Percentiles rank a stretch among this genome's conserved stretches.
Conservation (phyloP, 2,797 vertebrate genomes). For the Miichthys miiuy region DNA sequence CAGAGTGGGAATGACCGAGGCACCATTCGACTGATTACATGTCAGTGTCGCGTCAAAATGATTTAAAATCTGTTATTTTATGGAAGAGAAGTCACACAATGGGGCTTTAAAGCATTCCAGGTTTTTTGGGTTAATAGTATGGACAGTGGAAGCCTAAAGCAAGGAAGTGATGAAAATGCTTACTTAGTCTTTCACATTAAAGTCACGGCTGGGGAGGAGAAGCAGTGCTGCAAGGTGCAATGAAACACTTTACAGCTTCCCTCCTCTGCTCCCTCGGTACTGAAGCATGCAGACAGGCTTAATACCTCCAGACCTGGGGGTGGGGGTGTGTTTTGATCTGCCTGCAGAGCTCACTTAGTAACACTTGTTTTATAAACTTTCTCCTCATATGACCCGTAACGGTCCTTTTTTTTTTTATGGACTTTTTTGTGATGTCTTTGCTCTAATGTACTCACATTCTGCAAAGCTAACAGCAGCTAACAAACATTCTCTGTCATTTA, state of each 20-base stretch:
- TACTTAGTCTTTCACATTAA: slow-evolving; percentile 71
- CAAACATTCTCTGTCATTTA: slow-evolving; percentile 29
- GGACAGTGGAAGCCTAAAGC: slow-evolving; percentile 41
- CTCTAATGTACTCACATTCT: not conserved
- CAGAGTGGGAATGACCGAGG: too few species aligned
- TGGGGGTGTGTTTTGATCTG: slow-evolving; percentile 21
- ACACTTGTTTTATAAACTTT: slow-evolving; percentile 38
- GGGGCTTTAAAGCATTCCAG: too few species aligned
- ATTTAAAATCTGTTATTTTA: too few species aligned
- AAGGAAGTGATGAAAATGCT: slow-evolving; percentile 61
- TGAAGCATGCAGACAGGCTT: slow-evolving; percentile 50
- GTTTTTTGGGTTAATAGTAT: slow-evolving; percentile 14
- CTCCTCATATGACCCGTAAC: slow-evolving; percentile 31
- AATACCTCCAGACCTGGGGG: slow-evolving; percentile 43
- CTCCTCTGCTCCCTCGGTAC: slow-evolving; percentile 35
- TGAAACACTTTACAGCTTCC: slow-evolving; percentile 60
- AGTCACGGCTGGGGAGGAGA: slow-evolving; percentile 45
- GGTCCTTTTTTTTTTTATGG: not conserved
- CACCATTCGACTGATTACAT: too few species aligned
- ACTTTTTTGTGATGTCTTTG: not conserved
- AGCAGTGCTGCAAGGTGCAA: slow-evolving; percentile 60
- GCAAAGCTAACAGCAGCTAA: slow-evolving; percentile 13
- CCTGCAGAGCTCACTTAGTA: slow-evolving; percentile 37
- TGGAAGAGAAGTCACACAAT: too few species aligned
- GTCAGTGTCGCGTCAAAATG: too few species aligned